Evolutionary conservation across 2,113 vertebrate genomes (phyloP).

Genomic region (Anas platyrhynchos): DNA sequence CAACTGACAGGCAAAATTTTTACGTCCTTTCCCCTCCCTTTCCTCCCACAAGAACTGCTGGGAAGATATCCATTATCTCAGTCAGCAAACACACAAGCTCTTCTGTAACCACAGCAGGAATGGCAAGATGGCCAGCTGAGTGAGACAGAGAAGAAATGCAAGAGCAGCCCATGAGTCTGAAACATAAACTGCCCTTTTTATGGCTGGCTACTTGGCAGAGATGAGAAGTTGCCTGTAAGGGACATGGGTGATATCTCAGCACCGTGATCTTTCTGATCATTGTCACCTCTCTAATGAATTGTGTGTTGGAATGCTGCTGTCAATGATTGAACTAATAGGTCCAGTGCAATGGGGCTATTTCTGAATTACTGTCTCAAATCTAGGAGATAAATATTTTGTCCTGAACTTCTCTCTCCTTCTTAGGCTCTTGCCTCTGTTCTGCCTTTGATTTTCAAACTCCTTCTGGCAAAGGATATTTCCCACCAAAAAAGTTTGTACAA

Average conservation of each 20-base stretch:
- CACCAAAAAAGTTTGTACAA: accelerated
- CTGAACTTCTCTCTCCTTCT: background rate
- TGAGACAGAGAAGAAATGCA: background rate
- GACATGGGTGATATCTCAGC: background rate
- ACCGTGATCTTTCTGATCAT: background rate
- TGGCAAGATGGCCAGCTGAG: background rate
- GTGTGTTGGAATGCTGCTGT: background rate
- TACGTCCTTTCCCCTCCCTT: background rate
- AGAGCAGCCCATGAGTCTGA: background rate
- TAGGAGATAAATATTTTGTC: background rate
- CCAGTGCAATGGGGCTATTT: background rate
- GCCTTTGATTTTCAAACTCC: background rate
- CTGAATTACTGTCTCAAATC: background rate
- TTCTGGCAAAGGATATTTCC: background rate
- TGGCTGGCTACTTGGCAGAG: background rate
- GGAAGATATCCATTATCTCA: background rate
- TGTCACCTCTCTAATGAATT: background rate
- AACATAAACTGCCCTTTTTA: background rate
- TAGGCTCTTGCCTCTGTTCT: background rate
- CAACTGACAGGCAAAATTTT: background rate
- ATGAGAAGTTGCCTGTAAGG: background rate
- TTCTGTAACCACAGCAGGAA: background rate
- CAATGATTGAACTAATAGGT: background rate
- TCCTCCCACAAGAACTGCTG: background rate
- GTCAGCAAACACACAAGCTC: background rate